Evolutionary conservation across 2,113 vertebrate species (phyloP), one percentile per base, ranked within the genome.

Genomic region (Setophaga petechia): DNA sequence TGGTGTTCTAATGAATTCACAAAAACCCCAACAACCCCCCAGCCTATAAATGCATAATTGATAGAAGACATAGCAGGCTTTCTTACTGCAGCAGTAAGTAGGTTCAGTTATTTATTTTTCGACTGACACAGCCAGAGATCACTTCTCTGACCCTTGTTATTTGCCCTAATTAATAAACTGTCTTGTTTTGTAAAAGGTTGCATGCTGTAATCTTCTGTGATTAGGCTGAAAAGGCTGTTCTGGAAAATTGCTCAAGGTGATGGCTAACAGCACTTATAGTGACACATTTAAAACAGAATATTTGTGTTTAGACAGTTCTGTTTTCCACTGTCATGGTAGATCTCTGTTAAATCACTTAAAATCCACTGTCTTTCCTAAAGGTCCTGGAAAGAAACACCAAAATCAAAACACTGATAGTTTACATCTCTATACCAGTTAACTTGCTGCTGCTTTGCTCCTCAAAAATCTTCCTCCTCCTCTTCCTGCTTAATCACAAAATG

Each of bases 1-100:
- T 75, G 39, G 23, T 61, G 10, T 49, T 78, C 24, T 28, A 57
- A 43, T 44, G 24, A 88, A 61, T 33, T 83, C 54, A 61, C 52
- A 55, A 54, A 78, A 67, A 8, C 1, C 3, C 28, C 33, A 49
- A 6, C 4, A 22, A 44, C 2, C 8, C 23, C 21, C 1, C 2
- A 31, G 2, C 12, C 6, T 22, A 37, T 20, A 62, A 66, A 51
- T 51, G 68, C 14, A 7, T 76, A 46, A 37, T 16, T 54, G n/a
- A 67, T 17, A 74, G 52, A 68, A 54, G 16, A 65, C 51, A 52
- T 18, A 59, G 49, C 24, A 76, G 41, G 10, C 15, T 61, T 88
- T 57, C n/a, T 76, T 55, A 12, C 20, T 13, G 66, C 51, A 76
- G n/a, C 61, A 69, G 19, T 6, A 37, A 79, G 7, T 18, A 46